Base-by-base conservation (phyloP, 1,140 invertebrate species). In the Drosophila kikkawai region DNA sequence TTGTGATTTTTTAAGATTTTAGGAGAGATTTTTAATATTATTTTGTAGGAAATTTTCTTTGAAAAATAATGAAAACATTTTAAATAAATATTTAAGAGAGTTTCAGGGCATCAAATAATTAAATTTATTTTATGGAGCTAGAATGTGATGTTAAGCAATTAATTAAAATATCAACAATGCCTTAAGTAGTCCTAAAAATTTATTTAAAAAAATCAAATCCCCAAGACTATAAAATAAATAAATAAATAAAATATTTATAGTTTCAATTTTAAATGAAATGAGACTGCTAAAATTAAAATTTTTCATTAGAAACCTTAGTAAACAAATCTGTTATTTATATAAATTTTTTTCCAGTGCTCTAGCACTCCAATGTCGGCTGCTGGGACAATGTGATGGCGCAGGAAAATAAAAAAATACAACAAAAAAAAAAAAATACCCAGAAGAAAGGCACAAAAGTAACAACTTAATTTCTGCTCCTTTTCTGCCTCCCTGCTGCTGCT, bases 401-500 rank as follows among this genome's bases (percentile, higher is more conserved):
- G 68, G 55, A 50, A 55, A 65, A 53, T 39, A 29, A 29, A 29
- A 29, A 75, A 51, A 66, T 32, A 60, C 42, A 56, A 63, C 51
- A 45, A 22, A 59, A 37, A 22, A 32, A 51, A 50, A 29, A 29
- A 5, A 34, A 55, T 50, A 55, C 19, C 36, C 29, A 42, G 17
- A 41, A 53, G 37, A 67, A 63, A 51, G 29, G 58, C 64, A 53
- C 81, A 78, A 60, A 80, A 88, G 84, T 88, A 87, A 88, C 84
- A 87, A 83, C 84, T 87, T 87, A 83, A 88, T 88, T 87, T 88
- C 73, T 80, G 69, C 68, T 67, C 65, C 57, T 56, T 63, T 42
- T 67, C 45, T 50, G 55, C 75, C 39, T 17, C 61, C 58, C 29
- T 34, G 63, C 63, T 39, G 58, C 58, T 47, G 71, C 51, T 55